Conservation (phyloP, 2,113 vertebrate species). For the Gymnarchus niloticus region DNA sequence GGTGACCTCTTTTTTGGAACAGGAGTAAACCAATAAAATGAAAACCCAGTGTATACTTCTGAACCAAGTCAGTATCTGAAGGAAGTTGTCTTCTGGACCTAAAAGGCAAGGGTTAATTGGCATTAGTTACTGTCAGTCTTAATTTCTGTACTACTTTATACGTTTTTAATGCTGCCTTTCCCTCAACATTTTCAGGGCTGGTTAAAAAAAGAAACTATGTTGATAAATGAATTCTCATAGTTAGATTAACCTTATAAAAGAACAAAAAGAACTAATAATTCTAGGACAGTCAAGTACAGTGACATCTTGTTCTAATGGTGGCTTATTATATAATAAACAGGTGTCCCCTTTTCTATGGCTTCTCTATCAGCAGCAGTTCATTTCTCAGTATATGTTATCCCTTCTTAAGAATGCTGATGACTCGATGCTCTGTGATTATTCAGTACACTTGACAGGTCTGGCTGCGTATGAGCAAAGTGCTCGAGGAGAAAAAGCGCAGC, state of each 20-base stretch:
- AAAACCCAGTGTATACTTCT: background rate
- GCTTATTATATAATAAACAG: background rate
- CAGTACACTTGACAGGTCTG: background rate
- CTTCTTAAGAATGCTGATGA: background rate
- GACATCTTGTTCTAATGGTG: background rate
- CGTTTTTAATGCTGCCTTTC: background rate
- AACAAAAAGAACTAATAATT: background rate
- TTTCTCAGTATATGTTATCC: background rate
- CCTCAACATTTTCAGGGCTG: background rate
- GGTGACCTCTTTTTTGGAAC: background rate
- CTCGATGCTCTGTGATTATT: background rate
- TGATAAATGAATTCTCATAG: background rate
- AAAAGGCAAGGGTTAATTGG: background rate
- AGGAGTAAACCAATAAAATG: background rate
- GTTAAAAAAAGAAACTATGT: background rate
- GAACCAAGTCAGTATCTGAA: background rate
- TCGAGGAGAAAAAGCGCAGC: background rate
- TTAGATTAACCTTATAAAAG: constrained; percentile 5
- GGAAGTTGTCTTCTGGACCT: background rate
- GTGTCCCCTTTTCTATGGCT: background rate
- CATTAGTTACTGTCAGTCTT: too few species aligned
- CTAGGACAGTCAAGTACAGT: background rate
- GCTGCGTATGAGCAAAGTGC: background rate
- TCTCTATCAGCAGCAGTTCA: background rate
- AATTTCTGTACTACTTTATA: too few species aligned